A percentile compares a stretch with the other conserved stretches of the same genome.
These are phyloP conservation scores for Petrolisthes cinctipes DNA, from an alignment of 2,888 invertebrate genomes.

Conservation along the genomic window DNA sequence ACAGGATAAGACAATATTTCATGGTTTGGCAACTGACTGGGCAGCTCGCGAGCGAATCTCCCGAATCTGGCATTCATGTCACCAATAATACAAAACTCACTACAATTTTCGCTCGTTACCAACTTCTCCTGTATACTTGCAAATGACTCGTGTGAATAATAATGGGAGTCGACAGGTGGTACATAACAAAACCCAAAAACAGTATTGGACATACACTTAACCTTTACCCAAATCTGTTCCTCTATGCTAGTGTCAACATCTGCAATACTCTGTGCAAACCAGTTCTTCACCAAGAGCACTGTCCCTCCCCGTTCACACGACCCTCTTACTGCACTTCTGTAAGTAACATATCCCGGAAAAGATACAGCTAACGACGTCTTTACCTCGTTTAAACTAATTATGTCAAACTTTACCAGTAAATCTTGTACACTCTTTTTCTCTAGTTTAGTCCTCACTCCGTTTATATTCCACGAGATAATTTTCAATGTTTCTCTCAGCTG, in stretches of 20 bases:
- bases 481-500: constrained; percentile 1
- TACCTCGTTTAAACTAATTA: constrained; percentile 16
- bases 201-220: neutral
- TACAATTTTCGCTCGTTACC: neutral
- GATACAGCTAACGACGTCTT: constrained; percentile 15
- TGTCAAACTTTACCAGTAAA: neutral
- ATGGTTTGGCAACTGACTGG: neutral
- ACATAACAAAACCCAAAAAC: constrained; percentile 21
- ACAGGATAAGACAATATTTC: constrained; percentile 7
- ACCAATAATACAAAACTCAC: constrained; percentile 8
- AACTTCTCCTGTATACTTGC: neutral
- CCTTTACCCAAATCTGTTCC: constrained; percentile 14
- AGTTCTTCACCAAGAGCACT: constrained; percentile 11
- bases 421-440: constrained; percentile 9
- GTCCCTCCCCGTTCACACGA: constrained; percentile 9
- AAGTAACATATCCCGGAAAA: constrained; percentile 16
- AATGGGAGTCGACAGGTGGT: neutral
- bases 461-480: constrained; percentile 23
- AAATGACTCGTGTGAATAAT: constrained; percentile 2
- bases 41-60: neutral
- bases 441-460: constrained; percentile 18
- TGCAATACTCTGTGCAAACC: neutral
- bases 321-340: neutral
- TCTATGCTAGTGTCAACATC: neutral
- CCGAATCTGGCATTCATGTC: constrained; percentile 22